Evolutionary conservation across 2,113 vertebrate species (phyloP).

Genomic region (Vidua macroura): DNA sequence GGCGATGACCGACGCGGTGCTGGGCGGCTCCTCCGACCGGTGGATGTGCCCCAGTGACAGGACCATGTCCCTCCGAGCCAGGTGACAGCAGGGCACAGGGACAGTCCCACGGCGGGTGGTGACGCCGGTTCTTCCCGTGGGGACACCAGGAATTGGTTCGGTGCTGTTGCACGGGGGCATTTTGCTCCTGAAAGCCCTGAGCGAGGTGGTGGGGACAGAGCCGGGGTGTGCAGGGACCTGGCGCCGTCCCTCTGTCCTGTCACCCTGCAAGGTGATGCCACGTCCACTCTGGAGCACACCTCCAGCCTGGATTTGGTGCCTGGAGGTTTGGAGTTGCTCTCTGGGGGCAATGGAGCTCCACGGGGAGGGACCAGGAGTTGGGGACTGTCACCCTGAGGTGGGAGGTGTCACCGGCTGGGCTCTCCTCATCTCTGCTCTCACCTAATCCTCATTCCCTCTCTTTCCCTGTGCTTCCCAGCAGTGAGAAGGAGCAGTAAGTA

Average conservation of each 20-base stretch:
- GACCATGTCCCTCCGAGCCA: slow-evolving; percentile 79
- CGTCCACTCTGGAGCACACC: not conserved
- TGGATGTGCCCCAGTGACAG: slow-evolving; percentile 85
- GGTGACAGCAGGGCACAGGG: slow-evolving; percentile 68
- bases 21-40: slow-evolving; percentile 81
- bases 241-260: accelerated
- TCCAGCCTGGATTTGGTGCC: not conserved
- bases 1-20: slow-evolving; percentile 87
- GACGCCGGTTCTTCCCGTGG: accelerated
- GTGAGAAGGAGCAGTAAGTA: slow-evolving; percentile 93
- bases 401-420: not conserved
- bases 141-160: accelerated
- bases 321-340: accelerated
- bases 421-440: not conserved
- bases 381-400: not conserved
- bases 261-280: accelerated
- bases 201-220: not conserved
- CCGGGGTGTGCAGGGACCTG: accelerated
- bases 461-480: slow-evolving; percentile 65
- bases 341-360: accelerated
- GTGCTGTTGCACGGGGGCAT: accelerated
- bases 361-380: accelerated
- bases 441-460: not conserved
- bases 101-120: accelerated
- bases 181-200: not conserved